Conservation (phyloP, 2,888 invertebrate genomes). For the Plusia festucae region DNA sequence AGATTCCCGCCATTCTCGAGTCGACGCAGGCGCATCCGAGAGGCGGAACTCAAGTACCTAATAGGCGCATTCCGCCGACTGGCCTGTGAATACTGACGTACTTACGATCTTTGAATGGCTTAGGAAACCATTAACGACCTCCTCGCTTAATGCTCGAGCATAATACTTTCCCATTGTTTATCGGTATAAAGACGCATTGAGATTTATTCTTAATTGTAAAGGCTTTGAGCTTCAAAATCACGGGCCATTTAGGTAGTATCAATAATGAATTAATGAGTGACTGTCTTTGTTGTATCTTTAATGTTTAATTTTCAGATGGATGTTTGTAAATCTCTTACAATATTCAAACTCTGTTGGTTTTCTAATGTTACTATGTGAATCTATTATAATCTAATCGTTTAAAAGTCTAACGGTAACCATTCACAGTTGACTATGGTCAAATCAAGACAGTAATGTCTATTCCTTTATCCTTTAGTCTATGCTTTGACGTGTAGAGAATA, state of each 20-base stretch:
- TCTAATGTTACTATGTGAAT: no score
- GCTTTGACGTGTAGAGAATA: not conserved
- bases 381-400: not conserved
- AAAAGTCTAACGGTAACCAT: not conserved
- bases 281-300: not conserved
- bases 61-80: conserved; percentile 80
- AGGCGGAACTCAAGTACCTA: conserved; percentile 81
- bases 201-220: conserved; percentile 33
- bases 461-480: conserved; percentile 1
- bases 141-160: conserved; percentile 61
- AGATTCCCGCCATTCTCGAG: conserved; percentile 76
- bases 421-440: not conserved
- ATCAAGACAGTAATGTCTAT: not conserved
- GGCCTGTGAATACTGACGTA: conserved; percentile 76
- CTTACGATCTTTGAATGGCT: conserved; percentile 76
- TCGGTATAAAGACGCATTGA: conserved; percentile 52
- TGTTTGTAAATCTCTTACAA: conserved; percentile 18
- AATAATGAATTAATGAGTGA: conserved; percentile 7
- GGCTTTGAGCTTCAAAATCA: conserved; percentile 11
- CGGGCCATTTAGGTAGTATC: conserved; percentile 11
- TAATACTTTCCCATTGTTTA: conserved; percentile 64
- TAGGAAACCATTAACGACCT: conserved; percentile 72
- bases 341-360: no score
- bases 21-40: conserved; percentile 71
- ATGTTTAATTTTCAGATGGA: not conserved